Conservation (phyloP, 2,113 vertebrate genomes). For the Pipa parva region DNA sequence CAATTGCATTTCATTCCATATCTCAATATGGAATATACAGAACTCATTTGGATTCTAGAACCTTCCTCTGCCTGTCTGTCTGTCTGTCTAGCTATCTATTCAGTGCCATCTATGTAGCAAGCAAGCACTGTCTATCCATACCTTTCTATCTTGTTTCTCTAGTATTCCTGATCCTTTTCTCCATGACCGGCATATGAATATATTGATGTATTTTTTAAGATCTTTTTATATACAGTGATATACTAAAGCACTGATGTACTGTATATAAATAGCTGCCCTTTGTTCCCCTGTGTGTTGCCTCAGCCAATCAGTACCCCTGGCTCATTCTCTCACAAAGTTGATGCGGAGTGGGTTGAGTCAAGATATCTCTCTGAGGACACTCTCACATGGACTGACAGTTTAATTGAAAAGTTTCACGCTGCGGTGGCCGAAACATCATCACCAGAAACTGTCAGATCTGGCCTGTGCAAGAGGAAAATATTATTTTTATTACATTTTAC, state of each 20-base stretch:
- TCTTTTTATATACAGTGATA: background rate
- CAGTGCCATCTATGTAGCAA: background rate
- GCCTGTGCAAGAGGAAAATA: background rate
- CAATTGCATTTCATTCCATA: no score
- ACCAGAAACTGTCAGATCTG: conserved; percentile 27
- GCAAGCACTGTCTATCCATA: background rate
- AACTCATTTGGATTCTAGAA: no score
- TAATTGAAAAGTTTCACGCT: conserved; percentile 40
- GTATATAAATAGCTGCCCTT: conserved; percentile 25
- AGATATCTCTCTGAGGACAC: conserved; percentile 22
- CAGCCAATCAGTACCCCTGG: conserved; percentile 22
- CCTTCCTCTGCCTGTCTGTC: background rate
- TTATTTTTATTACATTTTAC: conserved; percentile 18
- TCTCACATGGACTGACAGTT: conserved; percentile 23
- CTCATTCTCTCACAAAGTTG: conserved; percentile 4
- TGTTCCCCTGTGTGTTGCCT: conserved; percentile 17
- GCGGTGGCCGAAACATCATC: conserved; percentile 27
- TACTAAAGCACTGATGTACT: background rate
- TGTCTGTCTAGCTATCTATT: background rate
- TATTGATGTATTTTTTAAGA: no score
- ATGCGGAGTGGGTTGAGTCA: conserved; percentile 13
- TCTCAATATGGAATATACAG: no score
- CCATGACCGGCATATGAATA: no score
- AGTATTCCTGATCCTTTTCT: background rate
- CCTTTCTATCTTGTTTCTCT: background rate